These are phyloP conservation scores for Neotoma lepida DNA, from an alignment of 2,113 vertebrate species.

Conservation along the genomic window DNA sequence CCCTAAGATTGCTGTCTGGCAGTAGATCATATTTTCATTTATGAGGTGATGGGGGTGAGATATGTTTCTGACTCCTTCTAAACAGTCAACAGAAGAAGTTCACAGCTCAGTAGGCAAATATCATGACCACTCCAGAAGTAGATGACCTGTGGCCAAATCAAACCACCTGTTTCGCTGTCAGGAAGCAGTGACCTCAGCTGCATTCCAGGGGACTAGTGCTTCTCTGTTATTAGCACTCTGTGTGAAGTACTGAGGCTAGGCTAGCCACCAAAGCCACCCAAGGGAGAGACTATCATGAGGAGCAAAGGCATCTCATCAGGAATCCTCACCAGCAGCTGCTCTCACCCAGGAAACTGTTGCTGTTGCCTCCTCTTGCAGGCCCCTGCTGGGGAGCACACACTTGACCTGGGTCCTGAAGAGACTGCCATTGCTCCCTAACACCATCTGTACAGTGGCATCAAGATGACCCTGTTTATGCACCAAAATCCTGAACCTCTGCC, in stretches of 20 bases:
- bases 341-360: not conserved
- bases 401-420: accelerated
- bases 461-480: not conserved
- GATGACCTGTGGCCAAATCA: not conserved
- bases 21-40: not conserved
- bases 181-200: not conserved
- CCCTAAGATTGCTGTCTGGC: not conserved
- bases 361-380: no score
- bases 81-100: not conserved
- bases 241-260: not conserved
- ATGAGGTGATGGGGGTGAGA: not conserved
- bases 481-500: not conserved
- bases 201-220: not conserved
- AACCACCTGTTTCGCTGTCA: not conserved
- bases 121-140: not conserved
- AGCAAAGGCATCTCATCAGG: not conserved
- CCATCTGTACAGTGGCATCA: not conserved
- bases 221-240: not conserved
- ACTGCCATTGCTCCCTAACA: no score
- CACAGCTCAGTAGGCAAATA: not conserved
- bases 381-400: accelerated
- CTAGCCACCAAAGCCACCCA: not conserved
- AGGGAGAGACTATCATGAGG: not conserved
- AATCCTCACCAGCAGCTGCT: not conserved
- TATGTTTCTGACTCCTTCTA: not conserved